A percentile compares a stretch with the other conserved stretches of the same genome.
These are phyloP conservation scores for Allygus modestus DNA, from an alignment of 2,888 invertebrate genomes.

Conservation along the genomic window DNA sequence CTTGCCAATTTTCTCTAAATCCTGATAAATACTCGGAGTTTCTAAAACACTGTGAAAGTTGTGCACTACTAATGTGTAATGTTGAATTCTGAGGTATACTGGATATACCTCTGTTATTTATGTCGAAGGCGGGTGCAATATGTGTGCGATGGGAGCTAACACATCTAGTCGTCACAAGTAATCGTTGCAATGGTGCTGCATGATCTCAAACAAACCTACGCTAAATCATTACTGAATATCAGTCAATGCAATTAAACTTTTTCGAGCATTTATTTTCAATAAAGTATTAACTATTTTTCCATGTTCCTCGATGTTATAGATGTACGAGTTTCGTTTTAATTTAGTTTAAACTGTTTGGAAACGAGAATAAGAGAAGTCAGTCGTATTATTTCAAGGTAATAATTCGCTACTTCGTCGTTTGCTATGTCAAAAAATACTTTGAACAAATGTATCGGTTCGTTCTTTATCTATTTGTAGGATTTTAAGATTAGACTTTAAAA, in stretches of 20 bases:
- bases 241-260: neutral
- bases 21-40: too few species aligned
- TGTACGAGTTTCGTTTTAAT: neutral
- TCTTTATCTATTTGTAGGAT: slow-evolving; percentile 33
- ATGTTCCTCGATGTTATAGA: neutral
- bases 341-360: neutral
- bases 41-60: too few species aligned
- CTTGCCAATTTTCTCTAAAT: too few species aligned
- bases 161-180: neutral
- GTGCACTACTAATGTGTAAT: neutral
- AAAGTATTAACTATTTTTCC: neutral
- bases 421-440: neutral
- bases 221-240: neutral
- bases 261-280: neutral
- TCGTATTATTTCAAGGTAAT: too few species aligned
- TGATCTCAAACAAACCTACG: slow-evolving; percentile 20
- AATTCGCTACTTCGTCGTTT: neutral
- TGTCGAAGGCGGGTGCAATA: neutral
- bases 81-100: slow-evolving; percentile 3
- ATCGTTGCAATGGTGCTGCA: slow-evolving; percentile 12
- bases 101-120: neutral
- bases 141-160: neutral
- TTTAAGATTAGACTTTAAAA: slow-evolving; percentile 27
- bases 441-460: neutral
- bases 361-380: neutral